Evolutionary conservation across 2,888 invertebrate genomes (phyloP).

Genomic region (Anthrax anthrax): DNA sequence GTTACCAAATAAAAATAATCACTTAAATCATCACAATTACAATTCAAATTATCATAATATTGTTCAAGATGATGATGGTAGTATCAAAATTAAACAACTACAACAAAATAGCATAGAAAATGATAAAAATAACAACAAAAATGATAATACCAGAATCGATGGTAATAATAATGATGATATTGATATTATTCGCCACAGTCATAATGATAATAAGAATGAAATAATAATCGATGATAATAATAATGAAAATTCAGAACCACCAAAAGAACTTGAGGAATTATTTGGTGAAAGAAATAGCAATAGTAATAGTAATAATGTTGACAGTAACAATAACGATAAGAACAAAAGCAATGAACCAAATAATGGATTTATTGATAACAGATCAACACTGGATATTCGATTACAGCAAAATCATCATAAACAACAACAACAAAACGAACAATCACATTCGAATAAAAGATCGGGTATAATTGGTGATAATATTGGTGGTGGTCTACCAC

Average conservation of each 20-base stretch:
- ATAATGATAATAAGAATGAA: not conserved
- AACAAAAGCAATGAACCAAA: conserved; percentile 15
- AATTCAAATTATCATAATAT: too few species aligned
- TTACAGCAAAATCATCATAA: conserved; percentile 24
- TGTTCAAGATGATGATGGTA: too few species aligned
- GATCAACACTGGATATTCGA: conserved; percentile 3
- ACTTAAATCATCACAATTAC: too few species aligned
- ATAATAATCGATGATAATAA: too few species aligned
- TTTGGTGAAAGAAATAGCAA: conserved; percentile 10
- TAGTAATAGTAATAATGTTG: not conserved
- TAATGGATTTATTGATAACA: not conserved
- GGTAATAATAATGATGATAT: not conserved
- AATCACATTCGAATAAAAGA: conserved; percentile 14
- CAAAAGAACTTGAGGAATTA: conserved; percentile 23
- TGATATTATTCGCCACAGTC: not conserved
- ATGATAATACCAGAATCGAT: too few species aligned
- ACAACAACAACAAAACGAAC: conserved; percentile 21
- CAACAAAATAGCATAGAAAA: too few species aligned
- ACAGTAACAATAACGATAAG: not conserved
- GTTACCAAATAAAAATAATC: too few species aligned
- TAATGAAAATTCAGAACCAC: conserved; percentile 9
- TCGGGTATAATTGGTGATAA: conserved; percentile 22
- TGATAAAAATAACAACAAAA: too few species aligned
- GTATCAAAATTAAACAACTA: too few species aligned
- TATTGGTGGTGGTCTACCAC: conserved; percentile 14